These are phyloP conservation scores for Colossoma macropomum DNA, from an alignment of 2,113 vertebrate species.

Conservation along the genomic window DNA sequence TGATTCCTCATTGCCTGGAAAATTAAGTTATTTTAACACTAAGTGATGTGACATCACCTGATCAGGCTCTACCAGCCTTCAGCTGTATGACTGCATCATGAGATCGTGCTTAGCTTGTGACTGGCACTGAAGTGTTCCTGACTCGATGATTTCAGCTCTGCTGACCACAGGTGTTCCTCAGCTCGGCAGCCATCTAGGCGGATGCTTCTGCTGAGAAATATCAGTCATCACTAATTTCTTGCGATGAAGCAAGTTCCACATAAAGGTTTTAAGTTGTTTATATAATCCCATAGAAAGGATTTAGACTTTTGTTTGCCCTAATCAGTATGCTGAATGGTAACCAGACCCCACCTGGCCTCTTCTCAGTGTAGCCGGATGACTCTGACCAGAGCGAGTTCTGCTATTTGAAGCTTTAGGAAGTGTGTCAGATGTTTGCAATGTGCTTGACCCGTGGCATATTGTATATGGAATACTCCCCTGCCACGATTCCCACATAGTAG, in stretches of 20 bases:
- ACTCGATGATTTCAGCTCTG: slow-evolving; percentile 15
- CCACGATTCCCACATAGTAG: slow-evolving; percentile 30
- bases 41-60: slow-evolving; percentile 21
- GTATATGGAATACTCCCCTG: slow-evolving; percentile 37
- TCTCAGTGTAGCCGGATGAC: not conserved
- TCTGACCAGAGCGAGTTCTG: not conserved
- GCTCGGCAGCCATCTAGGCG: not conserved
- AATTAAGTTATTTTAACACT: slow-evolving; percentile 23
- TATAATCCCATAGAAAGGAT: not conserved
- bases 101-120: slow-evolving; percentile 29
- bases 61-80: slow-evolving; percentile 11
- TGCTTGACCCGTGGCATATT: slow-evolving; percentile 16
- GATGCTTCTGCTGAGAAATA: not conserved
- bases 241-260: not conserved
- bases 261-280: too few relatives aligned
- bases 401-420: not conserved
- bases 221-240: not conserved
- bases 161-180: slow-evolving; percentile 24
- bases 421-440: slow-evolving; percentile 45
- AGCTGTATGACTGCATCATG: slow-evolving; percentile 27
- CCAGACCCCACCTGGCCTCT: not conserved
- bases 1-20: not conserved
- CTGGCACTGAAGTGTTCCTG: slow-evolving; percentile 21
- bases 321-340: not conserved
- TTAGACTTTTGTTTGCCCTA: not conserved